Percentiles rank a stretch among this genome's conserved stretches.
Conservation (phyloP, 2,888 invertebrate species). For the Acanthacorydalis orientalis region DNA sequence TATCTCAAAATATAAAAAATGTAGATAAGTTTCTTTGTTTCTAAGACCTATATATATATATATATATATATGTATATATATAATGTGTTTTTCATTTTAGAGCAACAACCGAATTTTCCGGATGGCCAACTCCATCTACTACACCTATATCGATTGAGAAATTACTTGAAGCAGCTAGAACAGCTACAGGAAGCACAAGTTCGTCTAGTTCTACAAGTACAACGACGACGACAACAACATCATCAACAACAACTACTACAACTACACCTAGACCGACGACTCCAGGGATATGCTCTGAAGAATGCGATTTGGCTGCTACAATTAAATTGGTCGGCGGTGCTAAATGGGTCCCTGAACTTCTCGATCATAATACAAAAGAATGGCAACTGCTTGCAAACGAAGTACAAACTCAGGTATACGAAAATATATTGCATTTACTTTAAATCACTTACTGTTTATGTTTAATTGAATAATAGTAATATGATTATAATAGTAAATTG, state of each 20-base stretch:
- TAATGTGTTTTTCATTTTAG: slow-evolving; percentile 25
- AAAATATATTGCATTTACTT: background rate
- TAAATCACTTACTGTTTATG: background rate
- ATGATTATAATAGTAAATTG: no score
- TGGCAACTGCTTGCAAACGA: slow-evolving; percentile 71
- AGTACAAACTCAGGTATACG: slow-evolving; percentile 59
- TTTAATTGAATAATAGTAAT: no score
- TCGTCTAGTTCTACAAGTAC: slow-evolving; percentile 36
- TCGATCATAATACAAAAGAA: slow-evolving; percentile 73
- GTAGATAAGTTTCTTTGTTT: no score
- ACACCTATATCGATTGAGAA: slow-evolving; percentile 76
- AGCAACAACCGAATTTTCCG: slow-evolving; percentile 76
- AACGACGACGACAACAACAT: slow-evolving; percentile 41
- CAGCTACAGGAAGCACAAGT: slow-evolving; percentile 29
- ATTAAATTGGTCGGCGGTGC: slow-evolving; percentile 69
- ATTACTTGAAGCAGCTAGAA: slow-evolving; percentile 46
- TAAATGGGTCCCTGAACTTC: slow-evolving; percentile 69
- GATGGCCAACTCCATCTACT: slow-evolving; percentile 79
- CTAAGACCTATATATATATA: no score
- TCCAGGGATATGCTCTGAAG: slow-evolving; percentile 57
- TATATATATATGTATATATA: background rate
- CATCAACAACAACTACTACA: slow-evolving; percentile 54
- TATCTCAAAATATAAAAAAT: no score
- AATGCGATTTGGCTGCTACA: slow-evolving; percentile 75
- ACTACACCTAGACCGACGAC: slow-evolving; percentile 53